Conservation (phyloP, 2,888 invertebrate species). For the Cepaea hortensis region DNA sequence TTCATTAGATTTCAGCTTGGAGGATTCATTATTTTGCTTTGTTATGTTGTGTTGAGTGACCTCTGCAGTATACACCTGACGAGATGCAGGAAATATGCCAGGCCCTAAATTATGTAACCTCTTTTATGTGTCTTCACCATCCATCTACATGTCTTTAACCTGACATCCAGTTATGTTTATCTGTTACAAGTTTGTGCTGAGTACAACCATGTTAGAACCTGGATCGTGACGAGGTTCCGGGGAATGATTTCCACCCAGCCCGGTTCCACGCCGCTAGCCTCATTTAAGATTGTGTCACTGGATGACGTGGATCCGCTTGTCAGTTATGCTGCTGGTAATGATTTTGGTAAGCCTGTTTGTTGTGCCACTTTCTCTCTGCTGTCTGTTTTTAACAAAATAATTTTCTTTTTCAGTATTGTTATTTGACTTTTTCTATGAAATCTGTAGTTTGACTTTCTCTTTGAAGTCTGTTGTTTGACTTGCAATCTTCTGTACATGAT, state of each 20-base stretch:
- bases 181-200: slow-evolving; percentile 85
- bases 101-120: no score
- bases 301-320: slow-evolving; percentile 80
- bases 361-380: neutral
- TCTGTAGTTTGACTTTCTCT: neutral
- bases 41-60: no score
- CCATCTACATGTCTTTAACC: no score
- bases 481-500: no score
- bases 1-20: no score
- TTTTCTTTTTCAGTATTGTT: neutral
- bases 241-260: slow-evolving; percentile 99
- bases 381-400: neutral
- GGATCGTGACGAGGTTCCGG: slow-evolving; percentile 96
- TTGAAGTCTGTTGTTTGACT: neutral
- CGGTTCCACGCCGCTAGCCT: slow-evolving; percentile 96
- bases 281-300: slow-evolving; percentile 94
- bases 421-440: no score
- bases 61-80: no score
- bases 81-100: no score
- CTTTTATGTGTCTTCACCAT: no score
- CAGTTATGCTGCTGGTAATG: slow-evolving; percentile 80
- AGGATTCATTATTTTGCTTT: no score
- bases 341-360: slow-evolving; percentile 79
- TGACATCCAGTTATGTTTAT: neutral
- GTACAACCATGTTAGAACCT: slow-evolving; percentile 97